Conservation (phyloP, 2,797 vertebrate species). For the Phoeniculus purpureus region DNA sequence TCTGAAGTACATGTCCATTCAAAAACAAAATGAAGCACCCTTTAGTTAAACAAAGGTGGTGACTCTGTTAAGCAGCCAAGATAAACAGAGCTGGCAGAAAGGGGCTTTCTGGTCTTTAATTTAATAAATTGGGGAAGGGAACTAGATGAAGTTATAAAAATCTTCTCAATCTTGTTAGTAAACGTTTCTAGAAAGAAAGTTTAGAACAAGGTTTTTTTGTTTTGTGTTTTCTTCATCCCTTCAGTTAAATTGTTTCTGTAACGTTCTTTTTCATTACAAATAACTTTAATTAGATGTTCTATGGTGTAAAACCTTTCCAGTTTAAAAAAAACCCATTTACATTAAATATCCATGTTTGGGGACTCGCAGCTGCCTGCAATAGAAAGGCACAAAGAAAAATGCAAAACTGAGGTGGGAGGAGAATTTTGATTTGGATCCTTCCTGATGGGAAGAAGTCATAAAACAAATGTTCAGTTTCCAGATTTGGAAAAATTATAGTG, state of each 20-base stretch:
- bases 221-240: neutral
- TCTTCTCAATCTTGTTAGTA: neutral
- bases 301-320: constrained; percentile 8
- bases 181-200: neutral
- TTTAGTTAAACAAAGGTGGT: neutral
- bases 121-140: neutral
- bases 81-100: neutral
- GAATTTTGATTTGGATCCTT: constrained; percentile 27
- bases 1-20: neutral
- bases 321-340: neutral
- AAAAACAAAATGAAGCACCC: too few relatives aligned
- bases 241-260: neutral
- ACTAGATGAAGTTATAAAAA: neutral
- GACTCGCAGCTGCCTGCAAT: neutral
- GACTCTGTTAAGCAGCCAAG: neutral
- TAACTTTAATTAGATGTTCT: constrained; percentile 29
- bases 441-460: neutral
- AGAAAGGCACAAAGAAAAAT: neutral
- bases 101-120: neutral
- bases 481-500: constrained; percentile 45
- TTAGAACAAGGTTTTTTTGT: neutral
- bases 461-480: constrained; percentile 53
- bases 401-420: constrained; percentile 3
- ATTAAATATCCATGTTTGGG: neutral
- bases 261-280: constrained; percentile 18